Conservation (phyloP, 2,113 vertebrate species). For the Planiliza haematocheilus region DNA sequence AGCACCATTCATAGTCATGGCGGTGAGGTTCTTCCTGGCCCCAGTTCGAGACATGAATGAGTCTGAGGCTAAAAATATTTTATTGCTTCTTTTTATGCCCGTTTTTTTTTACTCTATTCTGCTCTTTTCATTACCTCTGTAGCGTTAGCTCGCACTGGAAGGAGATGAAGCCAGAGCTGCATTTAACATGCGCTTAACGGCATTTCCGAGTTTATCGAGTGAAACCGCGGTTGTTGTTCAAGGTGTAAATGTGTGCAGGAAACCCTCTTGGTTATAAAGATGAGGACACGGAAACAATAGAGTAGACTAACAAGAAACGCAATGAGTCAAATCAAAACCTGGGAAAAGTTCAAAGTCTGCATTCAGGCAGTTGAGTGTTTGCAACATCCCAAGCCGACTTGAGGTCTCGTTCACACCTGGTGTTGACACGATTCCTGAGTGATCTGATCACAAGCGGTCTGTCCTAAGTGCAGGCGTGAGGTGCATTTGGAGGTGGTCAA, state of each 20-base stretch:
- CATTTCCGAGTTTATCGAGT: slow-evolving; percentile 39
- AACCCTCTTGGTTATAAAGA: neutral
- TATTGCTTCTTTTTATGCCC: slow-evolving; percentile 62
- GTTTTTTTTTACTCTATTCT: slow-evolving; percentile 49
- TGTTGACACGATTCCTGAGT: too few relatives aligned
- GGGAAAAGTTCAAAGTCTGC: slow-evolving; percentile 16
- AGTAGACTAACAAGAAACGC: slow-evolving; percentile 17
- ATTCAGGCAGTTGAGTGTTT: slow-evolving; percentile 9
- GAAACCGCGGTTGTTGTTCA: slow-evolving; percentile 16
- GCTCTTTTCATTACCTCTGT: slow-evolving; percentile 56
- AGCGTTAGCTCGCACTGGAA: slow-evolving; percentile 26
- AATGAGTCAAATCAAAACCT: neutral
- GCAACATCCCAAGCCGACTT: slow-evolving; percentile 53
- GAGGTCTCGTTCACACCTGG: neutral
- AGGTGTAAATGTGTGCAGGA: slow-evolving; percentile 51
- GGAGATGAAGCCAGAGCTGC: slow-evolving; percentile 33
- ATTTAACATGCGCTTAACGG: slow-evolving; percentile 41
- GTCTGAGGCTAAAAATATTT: slow-evolving; percentile 78
- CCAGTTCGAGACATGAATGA: slow-evolving; percentile 62
- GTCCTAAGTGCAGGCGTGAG: too few relatives aligned
- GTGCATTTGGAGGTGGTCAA: too few relatives aligned
- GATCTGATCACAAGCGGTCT: too few relatives aligned
- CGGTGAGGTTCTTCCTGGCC: slow-evolving; percentile 59
- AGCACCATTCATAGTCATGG: slow-evolving; percentile 72
- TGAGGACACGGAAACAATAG: too few relatives aligned